A percentile compares a stretch with the other conserved stretches of the same genome.
Evolutionary conservation across 2,888 invertebrate species (phyloP).

Genomic region (Acleris cristana): DNA sequence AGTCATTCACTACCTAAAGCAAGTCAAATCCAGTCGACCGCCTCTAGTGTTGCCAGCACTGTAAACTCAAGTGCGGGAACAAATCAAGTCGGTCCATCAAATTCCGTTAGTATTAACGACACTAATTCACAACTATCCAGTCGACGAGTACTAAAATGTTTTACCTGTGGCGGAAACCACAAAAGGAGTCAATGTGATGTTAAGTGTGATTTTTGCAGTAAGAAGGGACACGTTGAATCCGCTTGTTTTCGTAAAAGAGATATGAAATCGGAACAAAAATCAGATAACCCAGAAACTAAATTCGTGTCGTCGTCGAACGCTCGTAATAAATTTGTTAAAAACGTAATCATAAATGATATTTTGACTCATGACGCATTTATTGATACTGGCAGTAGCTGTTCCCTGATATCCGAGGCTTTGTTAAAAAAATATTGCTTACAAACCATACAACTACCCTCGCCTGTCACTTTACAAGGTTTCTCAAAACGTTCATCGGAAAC

Average conservation of each 20-base stretch:
- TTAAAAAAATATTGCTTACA: neutral
- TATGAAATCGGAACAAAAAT: conserved; percentile 4
- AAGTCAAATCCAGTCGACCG: neutral
- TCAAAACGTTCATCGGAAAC: neutral
- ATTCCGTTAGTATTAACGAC: neutral
- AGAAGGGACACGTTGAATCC: conserved; percentile 15
- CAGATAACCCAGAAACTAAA: conserved; percentile 6
- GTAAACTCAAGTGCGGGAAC: neutral
- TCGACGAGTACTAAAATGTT: conserved; percentile 17
- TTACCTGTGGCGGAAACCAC: conserved; percentile 34
- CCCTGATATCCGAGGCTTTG: neutral
- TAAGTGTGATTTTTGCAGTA: conserved; percentile 34
- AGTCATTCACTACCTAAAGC: neutral
- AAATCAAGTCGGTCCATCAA: neutral
- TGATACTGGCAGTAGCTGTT: too few species aligned
- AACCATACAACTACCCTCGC: neutral
- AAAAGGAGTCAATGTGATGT: conserved; percentile 26
- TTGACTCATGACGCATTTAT: neutral
- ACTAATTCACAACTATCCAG: conserved; percentile 6
- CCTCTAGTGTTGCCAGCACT: neutral
- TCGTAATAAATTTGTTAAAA: conserved; percentile 7
- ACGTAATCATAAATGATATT: neutral
- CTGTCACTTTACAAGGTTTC: conserved; percentile 23
- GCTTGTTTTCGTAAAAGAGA: conserved; percentile 7
- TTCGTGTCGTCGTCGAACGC: conserved; percentile 1